phyloP scores from a whole-genome alignment of 2,888 invertebrate species.

The Melanostoma mellinum region DNA sequence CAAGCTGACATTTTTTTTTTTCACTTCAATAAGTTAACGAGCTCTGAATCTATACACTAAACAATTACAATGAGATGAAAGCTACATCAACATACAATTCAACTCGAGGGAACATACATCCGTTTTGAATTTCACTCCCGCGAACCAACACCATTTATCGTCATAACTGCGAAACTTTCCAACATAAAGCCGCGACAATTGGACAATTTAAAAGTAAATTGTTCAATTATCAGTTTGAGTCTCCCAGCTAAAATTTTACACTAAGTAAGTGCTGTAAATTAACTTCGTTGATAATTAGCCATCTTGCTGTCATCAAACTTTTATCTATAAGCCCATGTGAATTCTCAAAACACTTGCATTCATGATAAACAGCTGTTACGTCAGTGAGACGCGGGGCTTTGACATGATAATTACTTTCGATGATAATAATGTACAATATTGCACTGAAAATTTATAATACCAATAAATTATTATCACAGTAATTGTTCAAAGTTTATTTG shows the following conservation, averaged over 20 bases:
- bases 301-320: slow-evolving; percentile 19
- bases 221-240: slow-evolving; percentile 59
- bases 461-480: slow-evolving; percentile 58
- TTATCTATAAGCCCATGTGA: background rate
- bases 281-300: slow-evolving; percentile 18
- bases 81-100: too few species aligned
- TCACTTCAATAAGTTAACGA: too few species aligned
- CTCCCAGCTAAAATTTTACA: slow-evolving; percentile 27
- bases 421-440: slow-evolving; percentile 37
- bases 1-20: too few species aligned
- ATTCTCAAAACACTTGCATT: background rate
- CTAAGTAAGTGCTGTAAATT: slow-evolving; percentile 17
- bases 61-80: too few species aligned
- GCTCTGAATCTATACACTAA: too few species aligned
- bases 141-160: slow-evolving; percentile 9
- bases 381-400: background rate
- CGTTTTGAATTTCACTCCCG: slow-evolving; percentile 17
- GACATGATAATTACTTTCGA: slow-evolving; percentile 27
- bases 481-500: slow-evolving; percentile 48
- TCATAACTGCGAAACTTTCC: slow-evolving; percentile 3
- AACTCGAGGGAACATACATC: background rate
- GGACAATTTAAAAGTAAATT: slow-evolving; percentile 58
- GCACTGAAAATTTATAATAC: slow-evolving; percentile 45
- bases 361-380: slow-evolving; percentile 8
- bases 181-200: slow-evolving; percentile 31